Evolutionary conservation across 1,140 invertebrate species (phyloP).

Genomic region (Drosophila hydei): DNA sequence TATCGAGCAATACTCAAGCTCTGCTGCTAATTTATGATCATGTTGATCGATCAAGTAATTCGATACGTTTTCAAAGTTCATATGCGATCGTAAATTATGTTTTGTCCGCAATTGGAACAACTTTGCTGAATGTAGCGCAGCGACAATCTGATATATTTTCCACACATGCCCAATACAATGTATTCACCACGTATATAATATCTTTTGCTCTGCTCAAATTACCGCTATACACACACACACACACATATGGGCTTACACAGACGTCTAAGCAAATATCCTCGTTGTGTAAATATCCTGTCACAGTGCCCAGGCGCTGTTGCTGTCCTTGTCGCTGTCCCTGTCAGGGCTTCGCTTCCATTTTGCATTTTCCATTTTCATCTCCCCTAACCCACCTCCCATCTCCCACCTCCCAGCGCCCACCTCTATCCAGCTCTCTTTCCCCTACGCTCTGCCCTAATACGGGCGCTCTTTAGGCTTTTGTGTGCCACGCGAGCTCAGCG

Average conservation of each 20-base stretch:
- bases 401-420: not conserved
- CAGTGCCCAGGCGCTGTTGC: conserved; percentile 12
- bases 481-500: conserved; percentile 57
- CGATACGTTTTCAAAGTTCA: conserved; percentile 3
- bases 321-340: conserved; percentile 29
- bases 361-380: conserved; percentile 69
- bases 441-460: conserved; percentile 23
- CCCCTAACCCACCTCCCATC: not conserved
- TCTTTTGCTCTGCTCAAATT: conserved; percentile 55
- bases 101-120: conserved; percentile 12
- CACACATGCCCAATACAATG: conserved; percentile 40
- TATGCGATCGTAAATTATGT: conserved; percentile 14
- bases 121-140: conserved; percentile 51
- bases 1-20: not conserved
- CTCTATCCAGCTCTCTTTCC: not conserved
- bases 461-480: conserved; percentile 69
- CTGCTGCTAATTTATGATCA: not conserved
- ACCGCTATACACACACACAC: conserved; percentile 45
- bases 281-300: conserved; percentile 76
- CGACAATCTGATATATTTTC: conserved; percentile 53
- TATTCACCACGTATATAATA: conserved; percentile 38
- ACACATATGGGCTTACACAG: conserved; percentile 19
- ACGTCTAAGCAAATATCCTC: conserved; percentile 67
- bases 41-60: conserved; percentile 7
- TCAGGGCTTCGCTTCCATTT: conserved; percentile 68